phyloP scores from a whole-genome alignment of 2,888 invertebrate genomes.

The Schrankia costaestrigalis region DNA sequence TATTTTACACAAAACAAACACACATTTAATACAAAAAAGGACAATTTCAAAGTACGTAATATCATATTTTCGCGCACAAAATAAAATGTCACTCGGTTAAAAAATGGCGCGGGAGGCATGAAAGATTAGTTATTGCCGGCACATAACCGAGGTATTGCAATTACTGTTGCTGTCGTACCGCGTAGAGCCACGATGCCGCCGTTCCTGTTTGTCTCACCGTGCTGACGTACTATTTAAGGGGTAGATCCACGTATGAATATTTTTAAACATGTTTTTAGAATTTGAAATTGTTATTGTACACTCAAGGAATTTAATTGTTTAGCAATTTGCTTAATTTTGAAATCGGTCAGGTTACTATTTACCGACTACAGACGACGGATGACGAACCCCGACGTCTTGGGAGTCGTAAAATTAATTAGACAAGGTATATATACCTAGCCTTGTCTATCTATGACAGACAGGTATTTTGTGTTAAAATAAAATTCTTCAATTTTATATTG shows the following conservation, averaged over 20 bases:
- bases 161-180: conserved; percentile 40
- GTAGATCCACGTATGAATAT: conserved; percentile 4
- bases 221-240: conserved; percentile 30
- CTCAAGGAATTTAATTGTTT: no score
- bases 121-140: conserved; percentile 58
- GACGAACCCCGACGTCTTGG: no score
- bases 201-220: conserved; percentile 22
- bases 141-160: conserved; percentile 46
- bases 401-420: no score
- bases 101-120: conserved; percentile 50
- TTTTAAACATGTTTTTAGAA: no score
- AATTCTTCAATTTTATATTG: no score
- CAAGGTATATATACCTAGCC: no score
- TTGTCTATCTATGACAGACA: no score
- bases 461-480: no score
- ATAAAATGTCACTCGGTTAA: conserved; percentile 62
- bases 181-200: conserved; percentile 13
- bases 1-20: neutral
- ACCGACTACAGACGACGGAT: no score
- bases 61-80: conserved; percentile 52
- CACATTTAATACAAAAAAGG: conserved; percentile 3
- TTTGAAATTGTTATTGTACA: no score
- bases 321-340: no score
- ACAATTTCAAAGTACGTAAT: conserved; percentile 30
- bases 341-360: no score